Conservation (phyloP, 1,140 invertebrate species). For the Lamellibrachia luymesi region DNA sequence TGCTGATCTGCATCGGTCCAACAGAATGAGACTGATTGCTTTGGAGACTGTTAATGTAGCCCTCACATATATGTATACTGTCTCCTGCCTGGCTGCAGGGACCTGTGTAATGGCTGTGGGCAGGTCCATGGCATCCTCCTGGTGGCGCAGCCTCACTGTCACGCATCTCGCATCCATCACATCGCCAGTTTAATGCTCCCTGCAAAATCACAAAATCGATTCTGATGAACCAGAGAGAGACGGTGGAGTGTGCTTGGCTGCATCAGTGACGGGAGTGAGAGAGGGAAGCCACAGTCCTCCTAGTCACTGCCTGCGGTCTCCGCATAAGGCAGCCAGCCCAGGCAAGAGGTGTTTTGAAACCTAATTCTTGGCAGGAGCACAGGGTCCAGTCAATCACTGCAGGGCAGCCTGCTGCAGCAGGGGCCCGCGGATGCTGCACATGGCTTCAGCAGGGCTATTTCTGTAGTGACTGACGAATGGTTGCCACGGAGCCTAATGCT, state of each 20-base stretch:
- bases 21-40: background rate
- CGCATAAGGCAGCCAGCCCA: background rate
- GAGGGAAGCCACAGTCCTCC: background rate
- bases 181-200: background rate
- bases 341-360: background rate
- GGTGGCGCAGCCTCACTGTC: background rate
- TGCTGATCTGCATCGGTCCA: background rate
- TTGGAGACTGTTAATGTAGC: background rate
- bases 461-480: background rate
- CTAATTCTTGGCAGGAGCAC: background rate
- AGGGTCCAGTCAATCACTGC: background rate
- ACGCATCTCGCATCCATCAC: background rate
- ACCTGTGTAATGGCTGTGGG: background rate
- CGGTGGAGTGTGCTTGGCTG: background rate
- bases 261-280: background rate
- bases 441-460: background rate
- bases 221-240: background rate
- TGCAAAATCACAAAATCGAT: background rate
- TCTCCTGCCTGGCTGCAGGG: background rate
- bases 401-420: no score
- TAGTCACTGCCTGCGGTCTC: background rate
- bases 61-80: background rate
- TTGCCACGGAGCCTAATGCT: background rate
- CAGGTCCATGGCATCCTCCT: background rate
- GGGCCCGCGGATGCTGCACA: background rate